Base-by-base conservation (phyloP, 1,140 invertebrate genomes). In the Gonioctena quinquepunctata region DNA sequence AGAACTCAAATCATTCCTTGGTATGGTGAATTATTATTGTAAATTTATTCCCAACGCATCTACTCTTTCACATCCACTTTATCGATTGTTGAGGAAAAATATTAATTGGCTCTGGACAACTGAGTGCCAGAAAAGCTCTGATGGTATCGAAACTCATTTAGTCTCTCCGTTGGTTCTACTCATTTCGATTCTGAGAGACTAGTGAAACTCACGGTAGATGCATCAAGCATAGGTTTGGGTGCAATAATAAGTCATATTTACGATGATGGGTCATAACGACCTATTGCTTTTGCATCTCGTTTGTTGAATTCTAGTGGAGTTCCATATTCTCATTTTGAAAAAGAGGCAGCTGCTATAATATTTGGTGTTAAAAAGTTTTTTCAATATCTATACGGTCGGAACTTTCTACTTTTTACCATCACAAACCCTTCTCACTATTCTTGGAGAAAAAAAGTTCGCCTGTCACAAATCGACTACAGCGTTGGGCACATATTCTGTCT, bases 351-450 rank as follows among this genome's bases (percentile, higher is more conserved):
- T 13, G 82, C 83, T 2, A 83, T 89, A 7, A 68, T 88, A 1
- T 89, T 80, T 76, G 84, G 82, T 3, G 80, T 89, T 3, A 82
- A 83, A 66, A 85, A 85, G 74, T 89, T 89, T 76, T 80, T 87
- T 27, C 73, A 85, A 28, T 89, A 85, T 73, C 59, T 90, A 16
- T 61, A 16, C 73, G 87, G 88, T 26, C 69, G 80, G 16, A 56
- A 79, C 16, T 89, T 89, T 79, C 77, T 76, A 3, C 68, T 88
- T 13, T 68, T 77, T 42, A 86, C 85, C 0, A 89, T 71, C 83
- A 87, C 70, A 79, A 84, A 66, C 85, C 86, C 71, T 89, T 13
- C 60, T 84, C 1, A 57, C 72, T 8, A 82, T 88, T 52, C 86
- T 88, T 74, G 72, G 77, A 74, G 42, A 73, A 81, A n/a, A 77